Evolutionary conservation across 2,888 invertebrate genomes (phyloP).

Genomic region (Zaprionus obscuricornis): DNA sequence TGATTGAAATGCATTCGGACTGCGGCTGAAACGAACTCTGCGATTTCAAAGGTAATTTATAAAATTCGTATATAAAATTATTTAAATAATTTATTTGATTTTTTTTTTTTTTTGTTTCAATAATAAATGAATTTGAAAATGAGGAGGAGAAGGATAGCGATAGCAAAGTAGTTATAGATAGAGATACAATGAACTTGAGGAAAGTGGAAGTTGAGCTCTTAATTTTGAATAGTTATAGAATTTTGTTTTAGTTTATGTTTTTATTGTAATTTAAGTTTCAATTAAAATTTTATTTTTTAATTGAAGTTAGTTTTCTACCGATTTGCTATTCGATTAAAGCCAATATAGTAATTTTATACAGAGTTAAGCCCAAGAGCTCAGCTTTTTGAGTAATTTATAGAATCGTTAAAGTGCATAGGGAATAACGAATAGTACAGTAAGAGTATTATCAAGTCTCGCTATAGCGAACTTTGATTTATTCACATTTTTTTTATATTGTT

Average conservation of each 20-base stretch:
- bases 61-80: constrained; percentile 9
- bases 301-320: too few relatives aligned
- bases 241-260: constrained; percentile 7
- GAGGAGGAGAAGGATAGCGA: constrained; percentile 28
- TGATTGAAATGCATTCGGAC: constrained; percentile 29
- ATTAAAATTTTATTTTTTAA: constrained; percentile 3
- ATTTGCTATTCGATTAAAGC: constrained; percentile 10
- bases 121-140: constrained; percentile 21
- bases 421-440: constrained; percentile 19
- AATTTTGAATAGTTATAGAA: constrained; percentile 4
- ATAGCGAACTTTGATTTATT: not conserved
- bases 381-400: constrained; percentile 42
- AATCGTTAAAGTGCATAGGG: constrained; percentile 47
- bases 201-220: constrained; percentile 66
- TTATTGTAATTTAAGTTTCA: constrained; percentile 4
- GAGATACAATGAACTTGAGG: constrained; percentile 33
- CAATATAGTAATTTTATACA: too few relatives aligned
- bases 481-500: constrained; percentile 10
- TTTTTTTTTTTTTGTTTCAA: constrained; percentile 15
- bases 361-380: constrained; percentile 58
- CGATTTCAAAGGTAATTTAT: constrained; percentile 33
- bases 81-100: constrained; percentile 22
- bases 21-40: constrained; percentile 37
- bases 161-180: constrained; percentile 47
- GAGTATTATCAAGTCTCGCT: constrained; percentile 2